Evolutionary conservation across 2,113 vertebrate species (phyloP).

Genomic region (Sigmodon hispidus): DNA sequence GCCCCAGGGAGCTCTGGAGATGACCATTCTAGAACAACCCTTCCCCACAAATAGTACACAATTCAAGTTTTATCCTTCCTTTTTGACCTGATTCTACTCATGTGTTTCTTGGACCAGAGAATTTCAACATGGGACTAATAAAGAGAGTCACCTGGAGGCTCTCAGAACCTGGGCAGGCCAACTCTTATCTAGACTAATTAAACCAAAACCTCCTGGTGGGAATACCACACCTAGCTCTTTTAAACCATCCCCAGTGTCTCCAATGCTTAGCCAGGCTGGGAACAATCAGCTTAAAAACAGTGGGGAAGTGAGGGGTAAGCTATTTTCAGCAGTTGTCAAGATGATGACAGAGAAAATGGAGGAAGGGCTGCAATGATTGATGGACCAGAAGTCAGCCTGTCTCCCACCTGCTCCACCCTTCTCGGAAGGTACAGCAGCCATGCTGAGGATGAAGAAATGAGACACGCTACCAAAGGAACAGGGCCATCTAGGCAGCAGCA

Average conservation of each 20-base stretch:
- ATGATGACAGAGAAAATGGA: not conserved
- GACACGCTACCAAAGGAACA: not conserved
- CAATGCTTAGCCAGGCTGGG: fast-evolving
- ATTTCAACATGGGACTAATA: too few species aligned
- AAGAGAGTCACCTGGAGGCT: not conserved
- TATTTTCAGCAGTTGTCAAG: not conserved
- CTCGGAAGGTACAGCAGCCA: not conserved
- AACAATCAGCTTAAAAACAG: not conserved
- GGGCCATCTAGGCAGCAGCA: not conserved
- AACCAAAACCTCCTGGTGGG: not conserved
- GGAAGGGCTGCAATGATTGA: not conserved
- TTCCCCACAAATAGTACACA: fast-evolving
- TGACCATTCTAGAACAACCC: not conserved
- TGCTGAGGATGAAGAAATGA: not conserved
- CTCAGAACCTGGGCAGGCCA: not conserved
- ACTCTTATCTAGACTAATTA: not conserved
- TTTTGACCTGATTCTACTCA: not conserved
- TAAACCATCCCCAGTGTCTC: not conserved
- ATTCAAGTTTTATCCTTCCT: fast-evolving
- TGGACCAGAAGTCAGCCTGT: not conserved
- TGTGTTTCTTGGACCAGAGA: too few species aligned
- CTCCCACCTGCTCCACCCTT: not conserved
- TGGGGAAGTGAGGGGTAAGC: not conserved
- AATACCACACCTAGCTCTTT: not conserved
- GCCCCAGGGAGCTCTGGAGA: not conserved